Base-by-base conservation (phyloP, 2,888 invertebrate species). In the Drosophila melanosoma region DNA sequence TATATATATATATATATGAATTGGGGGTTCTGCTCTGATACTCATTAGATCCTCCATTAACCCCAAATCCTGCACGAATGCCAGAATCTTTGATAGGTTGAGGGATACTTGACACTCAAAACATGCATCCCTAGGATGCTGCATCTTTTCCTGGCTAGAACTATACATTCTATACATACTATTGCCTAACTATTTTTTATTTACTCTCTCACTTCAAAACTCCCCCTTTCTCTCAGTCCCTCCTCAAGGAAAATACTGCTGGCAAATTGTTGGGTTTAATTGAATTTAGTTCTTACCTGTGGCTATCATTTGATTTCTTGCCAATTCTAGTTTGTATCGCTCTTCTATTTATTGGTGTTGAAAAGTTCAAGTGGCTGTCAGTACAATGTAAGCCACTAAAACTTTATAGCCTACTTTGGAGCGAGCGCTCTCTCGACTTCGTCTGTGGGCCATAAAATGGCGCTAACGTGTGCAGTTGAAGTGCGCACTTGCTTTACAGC, bases 291-390 rank as follows among this genome's bases (percentile, higher is more conserved):
- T 35, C 52, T 64, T 35, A 62, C 61, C 61, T 63, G 52, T 15
- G 45, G 29, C 42, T 64, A 45, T 40, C 42, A 63, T 32, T 17
- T 52, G 52, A 53, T 63, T 63, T 35, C 26, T 6, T 23, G 26
- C 26, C 2, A 7, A 8, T 23, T 45, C 12, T 11, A 38, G 20
- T 38, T 54, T 26, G 45, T 23, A 38, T 29, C 29, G 12, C n/a
- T 10, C 38, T 38, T 38, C 26, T n/a, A n/a, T 38, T 53, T 35
- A 78, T 81, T 87, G 85, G 77, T 76, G 89, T 89, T 89, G 79
- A 89, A 87, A 89, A 84, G 74, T 84, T 82, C 52, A 83, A 87
- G 83, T 87, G 85, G 57, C 77, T 89, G 89, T 87, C 75, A 76
- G 81, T 71, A 79, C 78, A 82, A 77, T 84, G 87, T 84, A 77